Evolutionary conservation across 2,888 invertebrate genomes (phyloP).

Genomic region (Andrena bicolor): DNA sequence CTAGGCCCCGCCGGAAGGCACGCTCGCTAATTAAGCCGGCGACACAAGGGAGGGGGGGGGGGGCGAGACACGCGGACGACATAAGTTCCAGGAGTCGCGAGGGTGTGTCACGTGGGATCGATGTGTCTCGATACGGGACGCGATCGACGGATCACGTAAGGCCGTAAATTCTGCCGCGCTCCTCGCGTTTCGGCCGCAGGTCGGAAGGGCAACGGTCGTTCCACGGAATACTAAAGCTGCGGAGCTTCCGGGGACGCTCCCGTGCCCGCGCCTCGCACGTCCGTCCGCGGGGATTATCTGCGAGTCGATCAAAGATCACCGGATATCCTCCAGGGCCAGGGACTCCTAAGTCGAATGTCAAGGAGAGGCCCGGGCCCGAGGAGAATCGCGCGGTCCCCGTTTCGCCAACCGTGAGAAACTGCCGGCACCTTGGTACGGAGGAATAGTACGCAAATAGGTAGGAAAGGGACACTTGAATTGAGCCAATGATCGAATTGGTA

Average conservation of each 20-base stretch:
- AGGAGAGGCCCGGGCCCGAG: background rate
- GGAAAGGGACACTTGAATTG: too few species aligned
- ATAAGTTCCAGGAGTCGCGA: conserved; percentile 36
- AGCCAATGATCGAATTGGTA: too few species aligned
- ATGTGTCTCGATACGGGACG: conserved; percentile 3
- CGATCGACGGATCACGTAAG: conserved; percentile 66
- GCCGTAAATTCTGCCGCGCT: conserved; percentile 66
- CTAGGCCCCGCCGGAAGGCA: background rate
- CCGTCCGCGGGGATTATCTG: conserved; percentile 49
- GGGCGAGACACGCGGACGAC: conserved; percentile 55
- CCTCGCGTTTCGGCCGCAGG: conserved; percentile 56
- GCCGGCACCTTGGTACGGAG: background rate
- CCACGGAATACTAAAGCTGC: conserved; percentile 74
- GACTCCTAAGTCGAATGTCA: conserved; percentile 57
- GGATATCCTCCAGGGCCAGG: conserved; percentile 62
- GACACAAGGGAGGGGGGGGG: conserved; percentile 11
- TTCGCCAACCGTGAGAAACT: background rate
- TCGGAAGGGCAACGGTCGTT: conserved; percentile 71
- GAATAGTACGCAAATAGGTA: too few species aligned
- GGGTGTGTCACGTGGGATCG: conserved; percentile 41
- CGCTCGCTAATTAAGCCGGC: conserved; percentile 36
- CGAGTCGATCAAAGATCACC: conserved; percentile 64
- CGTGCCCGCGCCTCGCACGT: conserved; percentile 19
- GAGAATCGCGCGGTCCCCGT: background rate
- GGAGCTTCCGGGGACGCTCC: conserved; percentile 70